Evolutionary conservation across 1,140 invertebrate species (phyloP).

Genomic region (Apis florea): DNA sequence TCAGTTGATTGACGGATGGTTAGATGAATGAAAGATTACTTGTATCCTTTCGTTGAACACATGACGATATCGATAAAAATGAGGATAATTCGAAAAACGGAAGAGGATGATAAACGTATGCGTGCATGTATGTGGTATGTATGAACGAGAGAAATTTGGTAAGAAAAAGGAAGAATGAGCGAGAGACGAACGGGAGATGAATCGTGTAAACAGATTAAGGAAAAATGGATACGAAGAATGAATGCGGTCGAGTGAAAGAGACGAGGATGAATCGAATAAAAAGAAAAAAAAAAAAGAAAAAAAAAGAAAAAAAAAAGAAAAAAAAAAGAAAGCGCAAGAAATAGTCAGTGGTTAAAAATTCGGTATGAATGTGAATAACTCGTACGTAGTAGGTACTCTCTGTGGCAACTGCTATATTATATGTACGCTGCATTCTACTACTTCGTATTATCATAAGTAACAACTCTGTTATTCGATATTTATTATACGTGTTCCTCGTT

Average conservation of each 20-base stretch:
- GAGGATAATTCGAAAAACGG: slow-evolving; percentile 22
- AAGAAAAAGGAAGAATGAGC: not conserved
- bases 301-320: slow-evolving; percentile 13
- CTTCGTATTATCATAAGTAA: slow-evolving; percentile 71
- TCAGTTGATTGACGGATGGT: slow-evolving; percentile 25
- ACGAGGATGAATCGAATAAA: slow-evolving; percentile 18
- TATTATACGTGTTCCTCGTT: slow-evolving; percentile 75
- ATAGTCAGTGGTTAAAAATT: slow-evolving; percentile 29
- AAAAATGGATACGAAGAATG: slow-evolving; percentile 6
- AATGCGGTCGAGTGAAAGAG: not conserved
- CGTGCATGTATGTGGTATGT: not conserved
- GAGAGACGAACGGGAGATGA: not conserved
- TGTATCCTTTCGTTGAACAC: slow-evolving; percentile 27
- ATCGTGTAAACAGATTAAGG: not conserved
- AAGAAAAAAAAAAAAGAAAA: slow-evolving; percentile 10
- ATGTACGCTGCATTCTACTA: slow-evolving; percentile 72
- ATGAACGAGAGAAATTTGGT: not conserved
- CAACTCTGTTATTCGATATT: slow-evolving; percentile 71
- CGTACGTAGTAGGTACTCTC: slow-evolving; percentile 64
- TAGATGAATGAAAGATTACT: slow-evolving; percentile 3
- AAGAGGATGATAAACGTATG: slow-evolving; percentile 35
- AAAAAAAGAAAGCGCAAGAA: slow-evolving; percentile 17
- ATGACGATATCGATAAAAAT: slow-evolving; percentile 11
- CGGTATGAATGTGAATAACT: slow-evolving; percentile 62
- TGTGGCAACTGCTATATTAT: slow-evolving; percentile 68